Percentiles rank a stretch among this genome's conserved stretches.
Conservation (phyloP, 2,888 invertebrate genomes). For the Acrobasis suavella region DNA sequence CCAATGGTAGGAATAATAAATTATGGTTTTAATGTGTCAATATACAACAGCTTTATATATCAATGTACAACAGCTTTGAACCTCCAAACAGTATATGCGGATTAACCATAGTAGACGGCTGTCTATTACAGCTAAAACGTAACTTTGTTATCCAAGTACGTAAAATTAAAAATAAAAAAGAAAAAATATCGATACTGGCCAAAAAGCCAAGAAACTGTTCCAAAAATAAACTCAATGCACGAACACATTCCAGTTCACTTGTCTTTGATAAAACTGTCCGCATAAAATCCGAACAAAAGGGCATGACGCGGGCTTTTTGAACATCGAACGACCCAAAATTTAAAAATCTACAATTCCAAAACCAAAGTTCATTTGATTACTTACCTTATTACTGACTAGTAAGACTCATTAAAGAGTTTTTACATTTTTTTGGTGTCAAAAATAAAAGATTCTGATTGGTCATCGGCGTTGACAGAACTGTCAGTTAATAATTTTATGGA, state of each 20-base stretch:
- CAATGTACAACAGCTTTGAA: no score
- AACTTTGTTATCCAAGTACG: no score
- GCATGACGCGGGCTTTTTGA: slow-evolving; percentile 30
- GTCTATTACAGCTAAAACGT: no score
- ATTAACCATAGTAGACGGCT: no score
- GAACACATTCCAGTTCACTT: slow-evolving; percentile 35
- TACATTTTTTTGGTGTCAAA: slow-evolving; percentile 8
- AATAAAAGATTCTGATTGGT: slow-evolving; percentile 32
- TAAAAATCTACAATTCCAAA: slow-evolving; percentile 1
- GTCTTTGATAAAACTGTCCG: slow-evolving; percentile 33
- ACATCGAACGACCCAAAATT: slow-evolving; percentile 21
- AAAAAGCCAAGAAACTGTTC: slow-evolving; percentile 1
- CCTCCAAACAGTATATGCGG: no score
- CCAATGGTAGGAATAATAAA: no score
- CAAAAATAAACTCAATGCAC: slow-evolving; percentile 17
- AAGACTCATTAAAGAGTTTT: neutral
- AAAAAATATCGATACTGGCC: neutral
- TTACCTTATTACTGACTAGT: neutral
- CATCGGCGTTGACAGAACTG: slow-evolving; percentile 33
- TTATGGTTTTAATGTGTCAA: no score
- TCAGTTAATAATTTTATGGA: slow-evolving; percentile 22
- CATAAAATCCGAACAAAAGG: slow-evolving; percentile 33
- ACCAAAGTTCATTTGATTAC: neutral
- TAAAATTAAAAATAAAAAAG: neutral
- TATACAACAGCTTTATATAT: no score